phyloP scores from a whole-genome alignment of 53 echinoderm and acorn worm species.

The Actinopyga echinites region DNA sequence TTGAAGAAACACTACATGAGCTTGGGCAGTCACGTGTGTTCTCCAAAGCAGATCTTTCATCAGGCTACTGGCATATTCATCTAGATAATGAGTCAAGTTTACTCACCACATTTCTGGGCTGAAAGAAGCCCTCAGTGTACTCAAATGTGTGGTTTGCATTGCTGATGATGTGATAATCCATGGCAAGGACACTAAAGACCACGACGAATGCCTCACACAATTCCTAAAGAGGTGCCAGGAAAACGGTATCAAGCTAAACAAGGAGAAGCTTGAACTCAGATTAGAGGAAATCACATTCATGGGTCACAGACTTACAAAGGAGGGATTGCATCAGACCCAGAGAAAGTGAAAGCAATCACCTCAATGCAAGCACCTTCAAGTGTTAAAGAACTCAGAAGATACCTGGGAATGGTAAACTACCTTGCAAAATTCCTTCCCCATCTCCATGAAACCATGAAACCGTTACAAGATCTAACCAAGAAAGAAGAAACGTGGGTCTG shows the following conservation, averaged over 20 bases:
- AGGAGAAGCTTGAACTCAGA: constrained; percentile 56
- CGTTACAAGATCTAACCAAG: constrained; percentile 46
- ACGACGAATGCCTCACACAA: constrained; percentile 36
- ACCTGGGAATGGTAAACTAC: too few relatives aligned
- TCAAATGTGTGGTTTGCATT: constrained; percentile 55
- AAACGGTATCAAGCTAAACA: constrained; percentile 61
- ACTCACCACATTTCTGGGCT: constrained; percentile 62
- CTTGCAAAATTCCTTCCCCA: constrained; percentile 42
- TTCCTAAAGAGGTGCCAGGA: constrained; percentile 63
- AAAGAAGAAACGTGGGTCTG: constrained; percentile 60
- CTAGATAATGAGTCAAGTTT: constrained; percentile 62
- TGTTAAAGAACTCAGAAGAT: too few relatives aligned
- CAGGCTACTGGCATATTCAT: constrained; percentile 66
- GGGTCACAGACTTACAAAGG: constrained; percentile 56
- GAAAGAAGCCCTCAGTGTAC: constrained; percentile 65
- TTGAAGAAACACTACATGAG: too few relatives aligned
- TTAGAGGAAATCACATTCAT: constrained; percentile 53
- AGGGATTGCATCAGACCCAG: constrained; percentile 67
- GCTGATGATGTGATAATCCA: constrained; percentile 63
- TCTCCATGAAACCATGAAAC: too few relatives aligned
- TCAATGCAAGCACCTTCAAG: too few relatives aligned
- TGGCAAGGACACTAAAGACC: constrained; percentile 46
- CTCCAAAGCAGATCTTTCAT: constrained; percentile 37
- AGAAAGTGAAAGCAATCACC: too few relatives aligned
- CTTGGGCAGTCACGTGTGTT: too few relatives aligned